Evolutionary conservation across 2,888 invertebrate genomes (phyloP), one percentile per base, ranked within the genome.

Genomic region (Carcina quercana): DNA sequence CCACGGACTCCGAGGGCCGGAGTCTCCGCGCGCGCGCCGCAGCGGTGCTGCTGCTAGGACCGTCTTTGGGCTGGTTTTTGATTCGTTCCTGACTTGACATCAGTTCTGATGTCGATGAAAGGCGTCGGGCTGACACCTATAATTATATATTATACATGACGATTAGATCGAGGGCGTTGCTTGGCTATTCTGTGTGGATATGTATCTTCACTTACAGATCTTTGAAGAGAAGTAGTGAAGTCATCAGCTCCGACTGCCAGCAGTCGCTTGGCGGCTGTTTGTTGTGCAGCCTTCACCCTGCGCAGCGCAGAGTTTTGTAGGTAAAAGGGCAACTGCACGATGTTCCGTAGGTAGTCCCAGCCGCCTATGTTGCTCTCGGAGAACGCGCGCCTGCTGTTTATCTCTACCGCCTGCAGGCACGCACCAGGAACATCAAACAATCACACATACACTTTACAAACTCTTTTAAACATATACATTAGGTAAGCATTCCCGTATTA

Each of bases 281-380:
- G 92, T 70, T 95, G 95, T 0, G 96, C 95, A 4, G 90, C 86
- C 68, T 95, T 94, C 2, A 96, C 94, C 51, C 95, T 91, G 1
- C 97, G 87, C 38, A 98, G 75, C 6, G 97, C 97, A 1, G 97
- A 96, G 79, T 97, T 98, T 85, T 99, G 98, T 35, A 99, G 86
- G 72, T 96, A 99, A 79, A 99, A 98, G 0, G 99, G 99, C 55
- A 99, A 86, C 68, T 98, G 98, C 13, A 99, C 96, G 86, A 98
- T 91, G 69, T 98, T 98, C 42, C 95, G 89, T 28, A 98, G 82
- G 64, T 97, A 97, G 74, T 94, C 94, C 85, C 97, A 96, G 0
- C 97, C 97, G 37, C 96, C 96, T 48, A 98, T 96, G 68, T 93
- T 94, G 41, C 92, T 95, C 69, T 97, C 97, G 17, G 91, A 92